Base-by-base conservation (phyloP, 2,797 vertebrate species). In the Numenius phaeopus region DNA sequence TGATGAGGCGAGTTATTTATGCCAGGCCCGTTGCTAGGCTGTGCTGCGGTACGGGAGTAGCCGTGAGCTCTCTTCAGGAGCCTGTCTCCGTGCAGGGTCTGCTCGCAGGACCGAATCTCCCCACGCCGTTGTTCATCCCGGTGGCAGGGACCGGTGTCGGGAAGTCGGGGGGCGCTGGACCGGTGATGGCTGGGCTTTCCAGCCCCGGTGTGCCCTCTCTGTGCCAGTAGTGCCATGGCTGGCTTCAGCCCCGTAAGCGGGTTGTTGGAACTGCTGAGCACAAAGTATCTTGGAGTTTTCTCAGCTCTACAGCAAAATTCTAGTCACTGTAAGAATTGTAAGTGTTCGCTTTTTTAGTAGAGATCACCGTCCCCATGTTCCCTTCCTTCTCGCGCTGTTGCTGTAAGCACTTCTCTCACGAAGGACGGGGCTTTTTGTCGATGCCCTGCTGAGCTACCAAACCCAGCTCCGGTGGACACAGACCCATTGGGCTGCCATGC, bases 1-100 rank as follows among this genome's bases (percentile, higher is more conserved):
- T 10, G 87, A 95, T 62, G 70, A 96, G 83, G 65, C 71, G 3
- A 90, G 93, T 94, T 96, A 96, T 96, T 96, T 96, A 59, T 95
- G 94, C 84, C 66, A n/a, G 79, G 54, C 19, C 79, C 81, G 94
- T 96, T 96, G 94, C 94, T 94, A 84, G 69, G 94, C 87, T 97
- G 11, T 83, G 84, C 89, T 20, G 82, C 64, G 37, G 72, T 30
- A 1, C 2, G 0, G 3, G 49, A 76, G 3, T 21, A 15, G 90
- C 93, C 94, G 26, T 52, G 82, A 72, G 2, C 72, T 39, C 66
- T 49, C 4, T 3, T 9, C 22, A 2, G 0, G 9, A 40, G 75
- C 2, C 0, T 39, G 2, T 7, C n/a, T 70, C 18, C 12, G 0
- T 27, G 46, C 44, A 16, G 13, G 0, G 30, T 16, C 11, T 46